Evolutionary conservation across 2,797 vertebrate species (phyloP).

Genomic region (Protonibea diacanthus): DNA sequence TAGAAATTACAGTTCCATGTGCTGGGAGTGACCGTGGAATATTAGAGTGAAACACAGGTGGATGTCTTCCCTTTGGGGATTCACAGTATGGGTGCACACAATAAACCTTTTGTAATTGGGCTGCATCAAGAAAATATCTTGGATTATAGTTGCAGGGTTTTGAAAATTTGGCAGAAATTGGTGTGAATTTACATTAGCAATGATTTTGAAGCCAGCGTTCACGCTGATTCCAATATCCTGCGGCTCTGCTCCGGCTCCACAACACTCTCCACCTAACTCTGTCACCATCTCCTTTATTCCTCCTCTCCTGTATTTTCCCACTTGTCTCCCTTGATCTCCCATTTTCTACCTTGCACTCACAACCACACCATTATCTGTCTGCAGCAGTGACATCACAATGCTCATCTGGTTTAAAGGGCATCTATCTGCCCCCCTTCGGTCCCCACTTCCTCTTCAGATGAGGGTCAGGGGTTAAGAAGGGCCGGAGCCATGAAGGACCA

Average conservation of each 20-base stretch:
- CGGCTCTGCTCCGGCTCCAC: conserved; percentile 15
- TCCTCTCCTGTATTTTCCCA: conserved; percentile 36
- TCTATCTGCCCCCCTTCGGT: conserved; percentile 42
- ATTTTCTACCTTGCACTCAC: conserved; percentile 35
- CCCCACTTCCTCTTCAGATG: conserved; percentile 71
- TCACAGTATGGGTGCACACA: conserved; percentile 54
- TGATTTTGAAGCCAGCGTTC: conserved; percentile 45
- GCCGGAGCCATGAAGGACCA: conserved; percentile 76
- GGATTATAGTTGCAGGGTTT: conserved; percentile 42
- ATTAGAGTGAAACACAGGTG: conserved; percentile 41
- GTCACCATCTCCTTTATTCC: conserved; percentile 28
- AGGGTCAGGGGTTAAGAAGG: conserved; percentile 78
- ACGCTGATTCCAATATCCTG: conserved; percentile 24
- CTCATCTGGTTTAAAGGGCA: conserved; percentile 66
- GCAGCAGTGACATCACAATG: conserved; percentile 65
- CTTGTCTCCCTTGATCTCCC: conserved; percentile 46
- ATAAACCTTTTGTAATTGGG: conserved; percentile 19
- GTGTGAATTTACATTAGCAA: conserved; percentile 64
- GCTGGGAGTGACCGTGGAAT: background rate
- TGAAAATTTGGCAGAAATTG: conserved; percentile 54
- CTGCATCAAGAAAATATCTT: conserved; percentile 28
- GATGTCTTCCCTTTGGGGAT: conserved; percentile 41
- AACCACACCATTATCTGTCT: conserved; percentile 45
- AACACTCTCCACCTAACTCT: conserved; percentile 18
- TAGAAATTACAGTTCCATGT: conserved; percentile 26